A percentile compares a stretch with the other conserved stretches of the same genome.
phyloP scores from a whole-genome alignment of 92 coral and sea anemone genomes.

The Siderastrea siderea region DNA sequence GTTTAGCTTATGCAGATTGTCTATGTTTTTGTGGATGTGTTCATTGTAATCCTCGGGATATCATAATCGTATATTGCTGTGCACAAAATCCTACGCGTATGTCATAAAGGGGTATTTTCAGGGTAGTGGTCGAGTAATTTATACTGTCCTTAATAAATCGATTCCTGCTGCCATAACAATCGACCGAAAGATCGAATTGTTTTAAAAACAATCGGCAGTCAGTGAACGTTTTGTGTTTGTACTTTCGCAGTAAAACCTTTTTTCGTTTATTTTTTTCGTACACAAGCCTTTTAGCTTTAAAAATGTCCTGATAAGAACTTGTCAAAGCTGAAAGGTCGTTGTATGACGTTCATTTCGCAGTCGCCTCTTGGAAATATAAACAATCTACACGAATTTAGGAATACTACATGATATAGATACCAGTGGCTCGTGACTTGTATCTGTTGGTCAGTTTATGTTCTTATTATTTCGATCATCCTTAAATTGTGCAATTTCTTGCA shows the following conservation, averaged over 20 bases:
- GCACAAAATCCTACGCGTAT: not conserved
- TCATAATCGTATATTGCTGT: not conserved
- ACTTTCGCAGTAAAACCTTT: not conserved
- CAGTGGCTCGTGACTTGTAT: not conserved
- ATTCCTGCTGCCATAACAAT: not conserved
- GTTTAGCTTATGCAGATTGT: not conserved
- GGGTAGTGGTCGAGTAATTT: not conserved
- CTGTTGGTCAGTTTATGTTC: too few species aligned
- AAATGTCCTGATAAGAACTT: not conserved
- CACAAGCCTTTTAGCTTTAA: not conserved
- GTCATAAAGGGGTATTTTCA: not conserved
- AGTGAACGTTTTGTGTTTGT: not conserved
- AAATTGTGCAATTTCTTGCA: too few species aligned
- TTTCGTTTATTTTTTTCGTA: not conserved
- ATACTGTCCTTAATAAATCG: not conserved
- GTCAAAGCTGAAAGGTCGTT: not conserved
- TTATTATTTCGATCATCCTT: too few species aligned
- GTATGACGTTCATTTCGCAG: constrained; percentile 16
- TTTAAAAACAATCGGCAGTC: constrained; percentile 28
- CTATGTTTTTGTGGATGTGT: not conserved
- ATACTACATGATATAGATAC: not conserved
- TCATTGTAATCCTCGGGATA: not conserved
- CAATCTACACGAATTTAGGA: not conserved
- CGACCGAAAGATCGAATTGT: constrained; percentile 17
- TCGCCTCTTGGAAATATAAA: not conserved